Base-by-base conservation (phyloP, 2,797 vertebrate genomes). In the Pitangus sulphuratus region DNA sequence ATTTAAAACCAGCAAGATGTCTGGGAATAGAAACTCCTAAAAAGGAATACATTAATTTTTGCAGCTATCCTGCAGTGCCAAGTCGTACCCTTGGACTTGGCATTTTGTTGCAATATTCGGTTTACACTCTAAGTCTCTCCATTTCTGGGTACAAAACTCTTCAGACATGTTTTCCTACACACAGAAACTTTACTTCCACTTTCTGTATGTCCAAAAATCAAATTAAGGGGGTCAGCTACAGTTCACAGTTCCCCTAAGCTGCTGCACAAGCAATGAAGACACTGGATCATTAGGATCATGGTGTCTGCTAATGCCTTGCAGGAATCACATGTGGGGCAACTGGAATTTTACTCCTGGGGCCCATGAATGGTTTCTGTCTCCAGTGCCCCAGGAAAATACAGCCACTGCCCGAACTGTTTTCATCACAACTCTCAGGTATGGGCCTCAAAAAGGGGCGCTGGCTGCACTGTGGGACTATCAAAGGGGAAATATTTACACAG, bases 21-120 rank as follows among this genome's bases (percentile, higher is more conserved):
- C 68, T 83, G 71, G 56, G 42, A 77, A 84, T 85, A 95, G 60
- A 70, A 90, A 80, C 40, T 88, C 51, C 57, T 75, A 50, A 56
- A 70, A 83, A 70, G 60, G 37, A 83, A 82, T 13, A 9, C 18
- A 61, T 69, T 86, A 24, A 35, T 60, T 88, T 86, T 84, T 90
- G 48, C 45, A 39, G 61, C 53, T 70, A 8, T 25, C 26, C 9
- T 48, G 50, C 61, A 47, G 39, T 82, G 69, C 50, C 72, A 91
- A 60, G 45, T 62, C 48, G 51, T 54, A 61, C 35, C 18, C 53
- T 68, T 48, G 42, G 72, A 45, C n/a, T 87, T 51, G 11, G 48
- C 40, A 68, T 91, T 83, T 91, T 80, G 45, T 60, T 77, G 82
- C 39, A 57, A 45, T 61, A 40, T 37, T 68, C 85, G 35, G 9